These are phyloP conservation scores for Gonatopus flavifemur DNA, from an alignment of 1,140 invertebrate species.

Conservation along the genomic window DNA sequence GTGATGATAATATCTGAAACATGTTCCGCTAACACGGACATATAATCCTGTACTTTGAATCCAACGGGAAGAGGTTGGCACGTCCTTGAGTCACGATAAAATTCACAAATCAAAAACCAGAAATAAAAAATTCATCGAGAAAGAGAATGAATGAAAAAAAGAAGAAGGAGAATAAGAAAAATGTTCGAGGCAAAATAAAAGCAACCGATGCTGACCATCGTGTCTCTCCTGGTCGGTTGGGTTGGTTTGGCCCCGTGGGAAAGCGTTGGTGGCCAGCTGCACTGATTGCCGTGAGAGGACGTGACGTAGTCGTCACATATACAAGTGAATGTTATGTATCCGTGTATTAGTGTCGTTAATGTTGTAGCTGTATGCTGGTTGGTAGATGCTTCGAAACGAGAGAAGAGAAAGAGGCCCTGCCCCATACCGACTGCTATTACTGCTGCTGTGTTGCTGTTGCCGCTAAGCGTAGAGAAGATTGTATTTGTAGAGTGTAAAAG, in stretches of 20 bases:
- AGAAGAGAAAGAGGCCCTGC: constrained; percentile 2
- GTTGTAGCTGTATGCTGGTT: too few relatives aligned
- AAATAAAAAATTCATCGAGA: too few relatives aligned
- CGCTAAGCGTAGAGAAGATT: not conserved
- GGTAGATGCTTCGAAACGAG: too few relatives aligned
- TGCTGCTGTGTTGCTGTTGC: too few relatives aligned
- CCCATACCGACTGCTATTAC: constrained; percentile 14
- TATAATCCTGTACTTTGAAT: not conserved
- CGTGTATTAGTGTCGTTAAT: too few relatives aligned
- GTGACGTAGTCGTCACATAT: constrained; percentile 32
- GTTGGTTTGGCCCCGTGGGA: constrained; percentile 54
- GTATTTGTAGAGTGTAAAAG: constrained; percentile 1
- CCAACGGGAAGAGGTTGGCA: not conserved
- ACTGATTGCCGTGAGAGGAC: constrained; percentile 52
- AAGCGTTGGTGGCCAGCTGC: constrained; percentile 58
- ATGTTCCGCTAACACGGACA: not conserved
- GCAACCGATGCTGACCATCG: constrained; percentile 29
- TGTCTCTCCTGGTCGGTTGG: constrained; percentile 33
- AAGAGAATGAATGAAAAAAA: constrained; percentile 6
- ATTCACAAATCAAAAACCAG: too few relatives aligned
- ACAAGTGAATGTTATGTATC: too few relatives aligned
- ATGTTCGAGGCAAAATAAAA: constrained; percentile 32
- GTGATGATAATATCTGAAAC: too few relatives aligned
- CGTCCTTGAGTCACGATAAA: too few relatives aligned
- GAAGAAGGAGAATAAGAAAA: constrained; percentile 21